Percentiles rank a stretch among this genome's conserved stretches.
Conservation (phyloP, 2,888 invertebrate species). For the Erpobdella octoculata region DNA sequence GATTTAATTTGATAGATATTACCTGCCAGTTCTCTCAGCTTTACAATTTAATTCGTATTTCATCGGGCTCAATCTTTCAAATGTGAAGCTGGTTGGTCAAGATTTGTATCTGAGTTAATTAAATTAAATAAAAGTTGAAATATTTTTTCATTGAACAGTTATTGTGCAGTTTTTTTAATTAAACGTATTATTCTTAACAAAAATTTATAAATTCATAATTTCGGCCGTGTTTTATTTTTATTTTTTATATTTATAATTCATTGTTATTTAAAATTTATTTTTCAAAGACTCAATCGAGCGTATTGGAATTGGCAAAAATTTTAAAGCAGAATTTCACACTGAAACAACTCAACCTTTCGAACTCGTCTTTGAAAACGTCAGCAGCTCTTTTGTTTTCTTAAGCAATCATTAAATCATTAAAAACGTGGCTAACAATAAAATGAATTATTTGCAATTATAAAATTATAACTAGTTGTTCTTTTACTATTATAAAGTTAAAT, state of each 20-base stretch:
- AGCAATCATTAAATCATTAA: background rate
- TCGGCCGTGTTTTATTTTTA: too few species aligned
- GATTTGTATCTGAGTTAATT: too few species aligned
- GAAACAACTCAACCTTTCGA: conserved; percentile 3
- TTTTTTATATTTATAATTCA: background rate
- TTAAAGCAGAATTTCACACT: background rate
- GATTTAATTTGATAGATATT: background rate
- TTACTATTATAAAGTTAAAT: too few species aligned
- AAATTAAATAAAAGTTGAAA: too few species aligned
- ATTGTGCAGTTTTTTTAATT: too few species aligned
- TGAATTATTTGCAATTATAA: background rate
- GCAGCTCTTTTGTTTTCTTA: background rate
- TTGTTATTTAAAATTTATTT: background rate
- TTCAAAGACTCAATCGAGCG: background rate
- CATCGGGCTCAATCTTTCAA: conserved; percentile 6
- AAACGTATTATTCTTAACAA: too few species aligned
- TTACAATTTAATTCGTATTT: background rate
- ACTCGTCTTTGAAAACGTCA: conserved; percentile 9
- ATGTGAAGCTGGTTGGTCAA: conserved; percentile 4
- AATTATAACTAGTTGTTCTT: too few species aligned
- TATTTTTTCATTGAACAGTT: too few species aligned
- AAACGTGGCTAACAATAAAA: background rate
- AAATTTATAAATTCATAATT: too few species aligned
- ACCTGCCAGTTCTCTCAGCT: conserved; percentile 13
- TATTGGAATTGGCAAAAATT: background rate